Evolutionary conservation across 1,140 invertebrate genomes (phyloP), one percentile per base, ranked within the genome.

Genomic region (Latrodectus geometricus): DNA sequence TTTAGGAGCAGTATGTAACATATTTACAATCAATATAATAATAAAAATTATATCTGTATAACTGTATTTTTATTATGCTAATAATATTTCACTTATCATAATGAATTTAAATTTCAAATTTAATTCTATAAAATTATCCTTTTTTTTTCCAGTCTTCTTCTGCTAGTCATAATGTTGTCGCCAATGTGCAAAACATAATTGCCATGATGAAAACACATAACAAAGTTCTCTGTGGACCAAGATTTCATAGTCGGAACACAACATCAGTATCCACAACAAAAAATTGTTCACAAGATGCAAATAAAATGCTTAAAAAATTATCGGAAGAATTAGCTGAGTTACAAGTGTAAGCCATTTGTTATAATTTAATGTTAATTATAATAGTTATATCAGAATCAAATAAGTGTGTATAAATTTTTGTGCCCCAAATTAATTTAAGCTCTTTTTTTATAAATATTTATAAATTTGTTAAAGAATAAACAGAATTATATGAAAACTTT

Each of bases 121-220:
- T 61, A 0, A 61, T 14, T 17, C 17, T 61, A 56, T 9, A 14
- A n/a, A 69, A 20, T 69, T 76, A 70, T 49, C 5, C 5, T 35
- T 3, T 3, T 3, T 56, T n/a, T 15, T 77, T 77, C 12, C n/a
- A 86, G 83, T 86, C 83, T 35, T 70, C 83, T 48, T 48, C 75
- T 70, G 74, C 61, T 0, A 86, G 83, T 21, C 83, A 86, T 86
- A 76, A 73, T 65, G 74, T 86, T 20, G 35, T 86, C 7, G 83
- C 83, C 9, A 86, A 86, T 72, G 49, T 77, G 9, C 83, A 86
- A 72, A 86, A 86, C 72, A 77, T 86, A 20, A 69, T 86, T 77
- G 83, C 83, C 3, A 70, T 56, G 65, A 78, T 86, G 83, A 86
- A 86, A 77, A 69, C 66, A 48, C 83, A 86, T 23, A 86, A 86